Evolutionary conservation across 2,888 invertebrate species (phyloP), one percentile per base, ranked within the genome.

Genomic region (Netelia inedita): DNA sequence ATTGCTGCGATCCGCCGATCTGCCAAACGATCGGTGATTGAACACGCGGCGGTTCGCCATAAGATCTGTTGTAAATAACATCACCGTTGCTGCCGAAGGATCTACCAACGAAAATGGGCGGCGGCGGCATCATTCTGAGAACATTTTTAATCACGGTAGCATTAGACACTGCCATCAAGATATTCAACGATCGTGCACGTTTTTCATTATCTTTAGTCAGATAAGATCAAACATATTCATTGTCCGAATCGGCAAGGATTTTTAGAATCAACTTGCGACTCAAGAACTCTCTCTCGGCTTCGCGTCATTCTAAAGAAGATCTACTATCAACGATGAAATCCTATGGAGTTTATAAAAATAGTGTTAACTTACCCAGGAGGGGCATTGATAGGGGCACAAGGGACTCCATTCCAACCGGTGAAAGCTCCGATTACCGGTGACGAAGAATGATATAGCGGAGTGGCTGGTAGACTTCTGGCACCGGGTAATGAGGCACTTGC

Each of bases 171-270:
- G 35, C 35, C 35, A 35, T 35, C 5, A 35, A 35, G 5, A 35
- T 35, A 6, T 35, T 35, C 35, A 35, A 1, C 35, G 35, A 66
- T 41, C 50, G 21, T 50, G 16, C 28, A 46, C 72, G 35, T 9
- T 73, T 41, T 63, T 23, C 8, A 5, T 57, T 50, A 78, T 78
- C 66, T 86, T 86, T 82, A 72, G 84, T 93, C 92, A 93, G 92
- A 92, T 93, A 93, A 93, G 92, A 92, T 92, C 92, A 92, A 93
- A 92, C 63, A 21, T 21, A 2, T 14, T 93, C 92, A 93, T 86
- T 74, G 88, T 91, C 86, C 90, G 89, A 92, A 91, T 93, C 91
- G 74, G 83, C 89, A 86, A 88, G 92, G 91, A 91, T 76, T 88
- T 85, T 87, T 57, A 81, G 65, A 88, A 88, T 92, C 92, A 61